Conservation (phyloP, 2,888 invertebrate genomes). For the Agonopterix heracliana region DNA sequence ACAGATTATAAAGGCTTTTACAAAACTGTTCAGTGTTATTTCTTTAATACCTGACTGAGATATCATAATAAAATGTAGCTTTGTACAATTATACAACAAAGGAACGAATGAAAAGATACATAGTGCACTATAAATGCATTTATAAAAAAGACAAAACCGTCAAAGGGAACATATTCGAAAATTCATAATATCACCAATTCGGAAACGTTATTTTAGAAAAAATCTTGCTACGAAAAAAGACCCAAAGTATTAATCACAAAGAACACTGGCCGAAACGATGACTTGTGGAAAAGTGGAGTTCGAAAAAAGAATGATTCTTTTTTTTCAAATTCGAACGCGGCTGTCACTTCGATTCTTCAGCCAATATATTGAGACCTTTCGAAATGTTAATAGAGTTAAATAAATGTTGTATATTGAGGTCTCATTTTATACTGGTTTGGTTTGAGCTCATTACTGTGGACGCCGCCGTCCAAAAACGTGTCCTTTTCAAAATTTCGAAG, state of each 20-base stretch:
- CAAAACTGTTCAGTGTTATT: too few species aligned
- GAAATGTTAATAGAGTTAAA: neutral
- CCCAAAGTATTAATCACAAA: conserved; percentile 60
- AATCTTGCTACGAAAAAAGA: conserved; percentile 25
- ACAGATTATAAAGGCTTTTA: too few species aligned
- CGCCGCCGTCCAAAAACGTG: conserved; percentile 43
- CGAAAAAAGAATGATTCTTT: conserved; percentile 42
- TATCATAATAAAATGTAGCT: neutral
- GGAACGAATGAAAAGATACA: conserved; percentile 14
- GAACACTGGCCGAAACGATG: conserved; percentile 55
- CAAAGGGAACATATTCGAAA: conserved; percentile 10
- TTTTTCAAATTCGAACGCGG: conserved; percentile 50
- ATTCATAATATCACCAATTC: conserved; percentile 23
- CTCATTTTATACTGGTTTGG: conserved; percentile 25
- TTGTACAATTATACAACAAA: conserved; percentile 3
- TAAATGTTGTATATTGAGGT: neutral
- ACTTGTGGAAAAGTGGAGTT: conserved; percentile 54
- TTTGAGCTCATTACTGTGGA: conserved; percentile 41
- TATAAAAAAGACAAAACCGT: conserved; percentile 2
- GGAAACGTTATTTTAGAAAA: conserved; percentile 12
- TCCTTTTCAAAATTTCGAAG: conserved; percentile 45
- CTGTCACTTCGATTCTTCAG: conserved; percentile 39
- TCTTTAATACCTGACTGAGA: too few species aligned
- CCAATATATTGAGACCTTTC: conserved; percentile 20
- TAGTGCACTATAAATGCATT: conserved; percentile 17